Percentiles rank a stretch among this genome's conserved stretches.
phyloP scores from a whole-genome alignment of 2,113 vertebrate genomes.

The Dryoscopus gambensis region DNA sequence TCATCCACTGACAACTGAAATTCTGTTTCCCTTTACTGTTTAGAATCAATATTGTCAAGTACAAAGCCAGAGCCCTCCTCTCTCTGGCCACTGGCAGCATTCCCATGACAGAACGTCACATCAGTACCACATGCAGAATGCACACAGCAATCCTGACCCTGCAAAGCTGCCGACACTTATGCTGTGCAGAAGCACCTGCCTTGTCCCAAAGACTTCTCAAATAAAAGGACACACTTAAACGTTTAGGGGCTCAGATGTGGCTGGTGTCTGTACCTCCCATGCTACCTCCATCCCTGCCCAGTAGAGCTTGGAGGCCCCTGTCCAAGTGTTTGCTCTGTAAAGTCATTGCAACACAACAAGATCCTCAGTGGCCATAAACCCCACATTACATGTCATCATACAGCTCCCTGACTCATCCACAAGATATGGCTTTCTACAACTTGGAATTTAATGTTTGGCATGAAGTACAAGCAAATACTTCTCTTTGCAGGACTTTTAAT shows the following conservation, averaged over 20 bases:
- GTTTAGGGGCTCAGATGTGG: neutral
- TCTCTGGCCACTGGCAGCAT: neutral
- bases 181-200: neutral
- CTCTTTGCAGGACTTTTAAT: neutral
- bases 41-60: neutral
- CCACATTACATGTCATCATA: neutral
- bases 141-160: neutral
- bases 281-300: neutral
- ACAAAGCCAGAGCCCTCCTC: neutral
- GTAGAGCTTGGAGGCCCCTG: neutral
- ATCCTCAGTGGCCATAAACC: neutral
- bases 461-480: neutral
- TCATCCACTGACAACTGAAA: neutral
- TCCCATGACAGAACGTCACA: fast-evolving
- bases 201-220: neutral
- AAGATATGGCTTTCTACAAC: neutral
- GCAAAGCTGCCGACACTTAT: neutral
- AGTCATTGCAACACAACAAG: neutral
- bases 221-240: neutral
- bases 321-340: neutral
- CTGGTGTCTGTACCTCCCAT: neutral
- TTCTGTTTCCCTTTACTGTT: neutral
- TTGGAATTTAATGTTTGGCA: neutral
- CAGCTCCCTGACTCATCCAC: neutral
- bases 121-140: neutral